phyloP scores from a whole-genome alignment of 2,888 invertebrate genomes.

The Nephrotoma guestfalica region DNA sequence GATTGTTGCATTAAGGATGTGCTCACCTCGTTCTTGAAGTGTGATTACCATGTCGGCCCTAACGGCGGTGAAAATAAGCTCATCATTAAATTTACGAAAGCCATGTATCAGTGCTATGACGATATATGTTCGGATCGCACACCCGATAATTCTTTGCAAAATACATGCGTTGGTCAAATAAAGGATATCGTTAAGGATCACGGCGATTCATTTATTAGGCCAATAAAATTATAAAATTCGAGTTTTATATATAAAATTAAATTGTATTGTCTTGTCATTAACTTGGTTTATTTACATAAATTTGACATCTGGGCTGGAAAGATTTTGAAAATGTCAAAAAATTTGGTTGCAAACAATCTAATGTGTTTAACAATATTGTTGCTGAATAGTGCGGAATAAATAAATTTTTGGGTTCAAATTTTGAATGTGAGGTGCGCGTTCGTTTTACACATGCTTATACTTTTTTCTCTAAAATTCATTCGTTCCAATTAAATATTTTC shows the following conservation, averaged over 20 bases:
- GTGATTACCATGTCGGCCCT: constrained; percentile 58
- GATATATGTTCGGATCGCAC: constrained; percentile 40
- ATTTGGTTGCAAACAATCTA: neutral
- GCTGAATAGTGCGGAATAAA: neutral
- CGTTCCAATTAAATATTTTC: too few relatives aligned
- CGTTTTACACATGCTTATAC: too few relatives aligned
- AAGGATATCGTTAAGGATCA: constrained; percentile 22
- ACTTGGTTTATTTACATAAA: neutral
- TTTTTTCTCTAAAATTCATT: too few relatives aligned
- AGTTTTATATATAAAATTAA: neutral
- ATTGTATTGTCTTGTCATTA: too few relatives aligned
- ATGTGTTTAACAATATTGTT: neutral
- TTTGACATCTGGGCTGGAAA: neutral
- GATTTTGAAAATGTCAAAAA: neutral
- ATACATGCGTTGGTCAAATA: constrained; percentile 43
- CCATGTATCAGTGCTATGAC: constrained; percentile 40
- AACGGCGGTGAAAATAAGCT: constrained; percentile 61
- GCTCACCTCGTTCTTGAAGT: constrained; percentile 39
- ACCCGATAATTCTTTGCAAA: constrained; percentile 35
- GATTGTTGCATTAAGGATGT: constrained; percentile 58
- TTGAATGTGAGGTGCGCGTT: too few relatives aligned
- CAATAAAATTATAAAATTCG: constrained; percentile 13
- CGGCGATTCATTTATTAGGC: constrained; percentile 23
- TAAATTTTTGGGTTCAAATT: neutral
- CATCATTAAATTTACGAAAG: constrained; percentile 47